These are phyloP conservation scores for Papilio gigon DNA, from an alignment of 2,888 invertebrate genomes.

Conservation along the genomic window DNA sequence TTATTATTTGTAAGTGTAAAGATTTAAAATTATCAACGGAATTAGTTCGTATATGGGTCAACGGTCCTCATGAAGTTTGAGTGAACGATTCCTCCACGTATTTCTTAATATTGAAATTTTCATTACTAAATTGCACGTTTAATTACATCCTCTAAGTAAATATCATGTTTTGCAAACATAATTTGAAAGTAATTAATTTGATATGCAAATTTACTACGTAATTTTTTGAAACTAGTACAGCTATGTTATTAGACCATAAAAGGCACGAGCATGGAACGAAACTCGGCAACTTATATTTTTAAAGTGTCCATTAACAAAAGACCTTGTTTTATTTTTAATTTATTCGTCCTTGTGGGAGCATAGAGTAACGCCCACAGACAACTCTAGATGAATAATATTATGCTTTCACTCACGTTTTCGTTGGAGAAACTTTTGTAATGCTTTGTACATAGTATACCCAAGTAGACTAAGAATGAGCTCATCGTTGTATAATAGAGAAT, in stretches of 20 bases:
- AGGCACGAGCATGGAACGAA: constrained; percentile 10
- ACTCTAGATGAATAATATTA: constrained; percentile 35
- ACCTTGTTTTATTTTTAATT: constrained; percentile 19
- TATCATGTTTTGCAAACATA: constrained; percentile 9
- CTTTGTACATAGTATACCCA: constrained; percentile 8
- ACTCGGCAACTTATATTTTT: neutral
- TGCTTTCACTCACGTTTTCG: constrained; percentile 42
- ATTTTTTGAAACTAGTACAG: constrained; percentile 25
- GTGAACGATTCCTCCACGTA: neutral
- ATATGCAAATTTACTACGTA: constrained; percentile 27
- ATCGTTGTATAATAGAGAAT: neutral
- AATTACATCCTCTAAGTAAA: constrained; percentile 4
- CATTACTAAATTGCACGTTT: constrained; percentile 4
- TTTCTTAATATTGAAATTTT: neutral
- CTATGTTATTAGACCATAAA: constrained; percentile 32
- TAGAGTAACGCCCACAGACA: constrained; percentile 20
- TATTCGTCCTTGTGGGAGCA: constrained; percentile 21
- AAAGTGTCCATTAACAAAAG: constrained; percentile 2
- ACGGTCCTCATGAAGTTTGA: neutral
- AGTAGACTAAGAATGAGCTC: constrained; percentile 10
- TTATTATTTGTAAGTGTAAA: neutral
- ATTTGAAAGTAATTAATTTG: constrained; percentile 1
- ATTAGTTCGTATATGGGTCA: neutral
- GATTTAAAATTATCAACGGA: neutral
- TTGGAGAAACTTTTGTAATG: constrained; percentile 34